Evolutionary conservation across 23 tunicate genomes (phyloP).

Genomic region (Aplidium turbinatum): DNA sequence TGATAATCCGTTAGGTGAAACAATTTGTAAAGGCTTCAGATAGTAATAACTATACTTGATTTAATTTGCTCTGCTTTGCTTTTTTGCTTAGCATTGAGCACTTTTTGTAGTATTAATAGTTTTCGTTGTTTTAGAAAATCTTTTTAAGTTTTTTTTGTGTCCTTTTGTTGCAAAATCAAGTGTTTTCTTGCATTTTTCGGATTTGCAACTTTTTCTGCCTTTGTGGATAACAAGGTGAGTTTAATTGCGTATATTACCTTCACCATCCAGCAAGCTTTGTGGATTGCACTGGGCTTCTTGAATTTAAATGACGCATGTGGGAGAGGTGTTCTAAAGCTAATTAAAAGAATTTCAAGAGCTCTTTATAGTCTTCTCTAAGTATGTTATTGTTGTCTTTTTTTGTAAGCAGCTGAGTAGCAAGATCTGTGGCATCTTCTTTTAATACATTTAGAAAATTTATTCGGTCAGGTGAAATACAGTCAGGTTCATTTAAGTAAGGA

Average conservation of each 20-base stretch:
- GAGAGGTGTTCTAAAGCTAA: neutral
- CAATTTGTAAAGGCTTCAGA: too few species aligned
- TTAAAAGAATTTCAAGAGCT: neutral
- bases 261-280: slow-evolving; percentile 13
- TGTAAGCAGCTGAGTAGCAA: slow-evolving; percentile 8
- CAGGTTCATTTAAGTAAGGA: too few species aligned
- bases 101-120: too few species aligned
- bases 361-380: slow-evolving; percentile 7
- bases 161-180: slow-evolving; percentile 12
- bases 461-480: too few species aligned
- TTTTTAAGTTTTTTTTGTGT: too few species aligned
- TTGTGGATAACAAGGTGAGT: slow-evolving; percentile 3
- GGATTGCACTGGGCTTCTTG: slow-evolving; percentile 3
- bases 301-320: slow-evolving; percentile 14
- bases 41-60: too few species aligned
- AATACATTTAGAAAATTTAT: too few species aligned
- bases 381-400: neutral
- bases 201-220: neutral
- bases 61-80: too few species aligned
- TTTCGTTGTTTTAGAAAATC: too few species aligned
- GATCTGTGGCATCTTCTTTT: slow-evolving; percentile 12
- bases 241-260: slow-evolving; percentile 1
- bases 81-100: too few species aligned
- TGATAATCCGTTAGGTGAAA: too few species aligned
- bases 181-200: slow-evolving; percentile 3